phyloP scores from a whole-genome alignment of 2,888 invertebrate genomes.

The Galerucella nymphaeae region DNA sequence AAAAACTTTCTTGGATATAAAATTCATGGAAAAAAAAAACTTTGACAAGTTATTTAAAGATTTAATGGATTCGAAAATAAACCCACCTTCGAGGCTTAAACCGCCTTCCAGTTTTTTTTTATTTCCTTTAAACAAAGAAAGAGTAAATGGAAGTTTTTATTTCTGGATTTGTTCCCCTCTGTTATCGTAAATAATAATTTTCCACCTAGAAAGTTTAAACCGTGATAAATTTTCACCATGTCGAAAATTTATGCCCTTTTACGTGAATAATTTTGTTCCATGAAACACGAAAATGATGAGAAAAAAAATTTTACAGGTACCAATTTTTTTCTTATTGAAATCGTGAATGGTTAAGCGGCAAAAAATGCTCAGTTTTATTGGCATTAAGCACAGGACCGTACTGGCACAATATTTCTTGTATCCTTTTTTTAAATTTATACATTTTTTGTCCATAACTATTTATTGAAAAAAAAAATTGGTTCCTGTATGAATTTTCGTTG shows the following conservation, averaged over 20 bases:
- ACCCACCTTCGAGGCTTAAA: background rate
- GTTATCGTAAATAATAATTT: slow-evolving; percentile 28
- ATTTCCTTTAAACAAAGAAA: background rate
- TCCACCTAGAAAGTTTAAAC: background rate
- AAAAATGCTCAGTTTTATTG: too few species aligned
- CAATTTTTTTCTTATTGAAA: background rate
- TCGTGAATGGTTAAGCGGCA: too few species aligned
- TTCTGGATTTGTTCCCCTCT: slow-evolving; percentile 9
- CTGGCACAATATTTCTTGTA: too few species aligned
- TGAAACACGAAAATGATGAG: background rate
- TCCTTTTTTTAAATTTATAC: too few species aligned
- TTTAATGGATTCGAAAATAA: background rate
- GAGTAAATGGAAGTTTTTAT: background rate
- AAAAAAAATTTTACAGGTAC: slow-evolving; percentile 1
- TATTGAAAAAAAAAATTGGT: too few species aligned
- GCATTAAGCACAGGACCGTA: too few species aligned
- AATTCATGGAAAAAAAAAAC: background rate
- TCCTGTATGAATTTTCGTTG: background rate
- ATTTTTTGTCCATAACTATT: too few species aligned
- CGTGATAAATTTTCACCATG: background rate
- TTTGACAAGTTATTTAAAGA: slow-evolving; percentile 1
- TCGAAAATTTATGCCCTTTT: background rate
- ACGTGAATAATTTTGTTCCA: slow-evolving; percentile 10
- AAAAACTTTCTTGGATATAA: background rate
- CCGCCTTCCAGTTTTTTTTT: background rate